Conservation (phyloP, 2,113 vertebrate genomes). For the Daphoenositta chrysoptera region DNA sequence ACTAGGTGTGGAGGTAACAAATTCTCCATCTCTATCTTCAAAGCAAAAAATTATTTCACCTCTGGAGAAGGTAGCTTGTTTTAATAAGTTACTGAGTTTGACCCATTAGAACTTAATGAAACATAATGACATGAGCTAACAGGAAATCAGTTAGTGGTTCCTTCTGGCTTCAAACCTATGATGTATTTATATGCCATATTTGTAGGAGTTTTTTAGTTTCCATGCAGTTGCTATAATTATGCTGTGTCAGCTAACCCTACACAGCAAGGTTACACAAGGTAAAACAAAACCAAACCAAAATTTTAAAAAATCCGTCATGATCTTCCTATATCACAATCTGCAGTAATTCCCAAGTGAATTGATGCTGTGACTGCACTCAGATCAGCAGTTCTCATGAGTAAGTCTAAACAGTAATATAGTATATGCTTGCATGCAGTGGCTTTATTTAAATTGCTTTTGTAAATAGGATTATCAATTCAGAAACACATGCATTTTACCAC, state of each 20-base stretch:
- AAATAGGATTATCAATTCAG: neutral
- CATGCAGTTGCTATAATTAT: neutral
- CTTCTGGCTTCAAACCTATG: neutral
- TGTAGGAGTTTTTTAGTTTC: neutral
- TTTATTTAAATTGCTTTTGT: neutral
- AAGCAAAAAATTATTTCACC: neutral
- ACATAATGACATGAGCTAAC: neutral
- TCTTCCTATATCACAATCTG: neutral
- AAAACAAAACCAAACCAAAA: neutral
- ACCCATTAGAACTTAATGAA: neutral
- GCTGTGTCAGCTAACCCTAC: neutral
- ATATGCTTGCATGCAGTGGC: neutral
- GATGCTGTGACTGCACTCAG: neutral
- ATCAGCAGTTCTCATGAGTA: neutral
- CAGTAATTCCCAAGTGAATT: neutral
- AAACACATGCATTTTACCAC: neutral
- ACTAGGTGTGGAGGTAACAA: neutral
- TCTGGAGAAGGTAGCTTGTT: neutral
- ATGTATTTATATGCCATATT: neutral
- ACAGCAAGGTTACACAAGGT: neutral
- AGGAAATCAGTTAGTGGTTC: neutral
- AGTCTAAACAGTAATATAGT: neutral
- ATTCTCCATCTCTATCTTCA: neutral
- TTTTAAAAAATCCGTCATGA: accelerated
- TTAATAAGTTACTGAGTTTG: neutral